Base-by-base conservation (phyloP, 2,888 invertebrate genomes). In the Gerris lacustris region DNA sequence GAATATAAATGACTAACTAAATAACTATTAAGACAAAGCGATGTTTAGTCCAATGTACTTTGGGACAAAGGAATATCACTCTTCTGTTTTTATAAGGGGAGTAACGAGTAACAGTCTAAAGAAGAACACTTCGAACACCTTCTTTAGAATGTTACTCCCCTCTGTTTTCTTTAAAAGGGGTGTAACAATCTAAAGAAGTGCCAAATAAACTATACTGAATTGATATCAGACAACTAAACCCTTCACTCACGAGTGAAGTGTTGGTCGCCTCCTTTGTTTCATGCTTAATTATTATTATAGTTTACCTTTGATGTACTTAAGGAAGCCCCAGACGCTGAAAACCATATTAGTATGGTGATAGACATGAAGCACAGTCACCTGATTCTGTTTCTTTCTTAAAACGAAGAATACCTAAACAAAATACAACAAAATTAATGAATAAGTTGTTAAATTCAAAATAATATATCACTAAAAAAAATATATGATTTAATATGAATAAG, bases 301-400 rank as follows among this genome's bases (percentile, higher is more conserved):
- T 55, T 76, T 81, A 88, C 88, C 90, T 79, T 92, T 89, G 71
- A 90, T 82, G 79, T 88, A 92, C 80, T 89, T 89, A 43, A 88
- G 82, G 68, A 90, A 92, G 31, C 88, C 87, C 91, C 91, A 92
- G 0, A 88, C 87, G 79, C 90, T 87, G 73, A 91, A 81, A 44
- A 89, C 92, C 82, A 90, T 91, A 79, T 89, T 83, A 4, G 88
- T 84, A 79, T 95, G 95, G 80, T 95, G 95, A 78, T 94, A 94
- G 15, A 95, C 87, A 78, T 95, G 95, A 18, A 96, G 84, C 79
- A 92, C 91, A 0, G 92, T 88, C 44, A 95, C 89, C 81, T 95
- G 95, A 70, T 87, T 88, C 77, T 91, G 88, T 81, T 95, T 95
- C 81, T 95, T 95, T 68, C 95, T 85, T 76, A 95, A 80, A 6